phyloP scores from a whole-genome alignment of 2,113 vertebrate genomes.

The Pygoscelis antarcticus region DNA sequence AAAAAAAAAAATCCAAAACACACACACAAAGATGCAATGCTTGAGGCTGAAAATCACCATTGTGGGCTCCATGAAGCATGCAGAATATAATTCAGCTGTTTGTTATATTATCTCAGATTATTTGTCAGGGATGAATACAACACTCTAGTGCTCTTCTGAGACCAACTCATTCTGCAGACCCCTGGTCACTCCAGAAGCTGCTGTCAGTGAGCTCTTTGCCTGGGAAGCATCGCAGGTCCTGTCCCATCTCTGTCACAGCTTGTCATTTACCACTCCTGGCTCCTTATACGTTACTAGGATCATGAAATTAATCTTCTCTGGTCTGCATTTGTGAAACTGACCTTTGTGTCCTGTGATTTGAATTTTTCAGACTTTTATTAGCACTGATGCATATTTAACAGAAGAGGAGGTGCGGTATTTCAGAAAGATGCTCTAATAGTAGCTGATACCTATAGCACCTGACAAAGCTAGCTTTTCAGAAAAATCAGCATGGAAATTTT shows the following conservation, averaged over 20 bases:
- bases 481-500: background rate
- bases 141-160: background rate
- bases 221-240: background rate
- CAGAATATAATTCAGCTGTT: background rate
- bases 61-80: background rate
- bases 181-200: background rate
- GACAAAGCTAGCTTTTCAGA: background rate
- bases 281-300: background rate
- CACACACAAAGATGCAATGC: background rate
- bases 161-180: background rate
- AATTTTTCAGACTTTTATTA: background rate
- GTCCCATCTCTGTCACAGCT: background rate
- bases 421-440: background rate
- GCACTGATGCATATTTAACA: background rate
- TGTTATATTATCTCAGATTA: background rate
- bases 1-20: background rate
- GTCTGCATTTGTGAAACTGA: background rate
- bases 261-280: background rate
- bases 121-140: background rate
- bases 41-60: accelerated
- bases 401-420: background rate
- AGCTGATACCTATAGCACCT: background rate
- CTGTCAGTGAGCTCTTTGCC: background rate
- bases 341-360: background rate
- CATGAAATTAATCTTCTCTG: background rate